These are phyloP conservation scores for Chionomys nivalis DNA, from an alignment of 2,113 vertebrate species.

Conservation along the genomic window DNA sequence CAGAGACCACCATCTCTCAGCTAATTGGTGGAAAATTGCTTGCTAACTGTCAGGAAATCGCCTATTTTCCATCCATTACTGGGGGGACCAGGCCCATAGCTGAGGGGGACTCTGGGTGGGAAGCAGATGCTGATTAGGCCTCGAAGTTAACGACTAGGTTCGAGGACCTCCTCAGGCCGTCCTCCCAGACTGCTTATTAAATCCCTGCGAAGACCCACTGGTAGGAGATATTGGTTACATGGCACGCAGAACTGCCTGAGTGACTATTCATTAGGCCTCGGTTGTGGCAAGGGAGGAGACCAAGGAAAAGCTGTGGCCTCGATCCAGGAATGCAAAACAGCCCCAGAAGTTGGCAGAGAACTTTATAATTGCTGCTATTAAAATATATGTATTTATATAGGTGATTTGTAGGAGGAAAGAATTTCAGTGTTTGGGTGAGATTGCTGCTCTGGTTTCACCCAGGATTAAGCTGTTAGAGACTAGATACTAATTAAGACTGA, in stretches of 20 bases:
- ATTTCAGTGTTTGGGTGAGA: constrained; percentile 84
- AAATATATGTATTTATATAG: constrained; percentile 83
- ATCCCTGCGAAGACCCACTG: constrained; percentile 79
- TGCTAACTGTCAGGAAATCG: constrained; percentile 87
- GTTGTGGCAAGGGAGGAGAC: constrained; percentile 62
- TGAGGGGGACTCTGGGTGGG: constrained; percentile 73
- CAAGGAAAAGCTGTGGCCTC: constrained; percentile 76
- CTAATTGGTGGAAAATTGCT: constrained; percentile 87
- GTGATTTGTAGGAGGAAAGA: constrained; percentile 85
- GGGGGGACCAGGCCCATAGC: constrained; percentile 59
- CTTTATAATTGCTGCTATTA: constrained; percentile 89
- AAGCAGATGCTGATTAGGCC: constrained; percentile 85
- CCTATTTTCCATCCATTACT: constrained; percentile 87
- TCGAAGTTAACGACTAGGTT: constrained; percentile 84
- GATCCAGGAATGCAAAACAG: constrained; percentile 87
- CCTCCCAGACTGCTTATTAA: constrained; percentile 84
- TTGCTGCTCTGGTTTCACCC: constrained; percentile 86
- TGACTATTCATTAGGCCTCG: constrained; percentile 86
- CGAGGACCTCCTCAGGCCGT: constrained; percentile 75
- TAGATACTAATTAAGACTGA: constrained; percentile 87
- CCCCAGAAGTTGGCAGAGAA: constrained; percentile 86
- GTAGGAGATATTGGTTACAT: constrained; percentile 84
- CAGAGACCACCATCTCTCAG: constrained; percentile 80
- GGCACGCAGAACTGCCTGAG: constrained; percentile 82
- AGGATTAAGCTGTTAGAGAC: constrained; percentile 86